Percentiles rank a stretch among this genome's conserved stretches.
Evolutionary conservation across 2,888 invertebrate species (phyloP).

Genomic region (Ophion ellenae): DNA sequence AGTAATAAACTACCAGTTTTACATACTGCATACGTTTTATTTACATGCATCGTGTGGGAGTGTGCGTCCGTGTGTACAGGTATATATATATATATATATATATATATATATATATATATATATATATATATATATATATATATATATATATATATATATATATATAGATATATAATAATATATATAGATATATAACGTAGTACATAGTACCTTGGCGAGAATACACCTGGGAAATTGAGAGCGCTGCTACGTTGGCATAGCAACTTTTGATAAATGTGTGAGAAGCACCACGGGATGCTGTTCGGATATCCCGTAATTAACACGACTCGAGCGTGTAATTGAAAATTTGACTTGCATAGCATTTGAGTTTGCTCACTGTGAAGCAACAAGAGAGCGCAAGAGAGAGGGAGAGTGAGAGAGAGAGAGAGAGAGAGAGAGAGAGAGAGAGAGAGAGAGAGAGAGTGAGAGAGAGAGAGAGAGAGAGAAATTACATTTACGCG

Average conservation of each 20-base stretch:
- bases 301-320: conserved; percentile 57
- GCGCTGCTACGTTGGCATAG: conserved; percentile 67
- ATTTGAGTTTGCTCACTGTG: conserved; percentile 12
- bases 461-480: no score
- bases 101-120: neutral
- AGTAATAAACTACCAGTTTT: conserved; percentile 17
- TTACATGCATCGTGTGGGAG: neutral
- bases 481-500: no score
- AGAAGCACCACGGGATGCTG: conserved; percentile 64
- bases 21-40: neutral
- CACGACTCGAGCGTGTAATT: conserved; percentile 63
- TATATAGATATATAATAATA: neutral
- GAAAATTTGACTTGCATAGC: conserved; percentile 67
- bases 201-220: conserved; percentile 36
- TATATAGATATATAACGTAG: conserved; percentile 7
- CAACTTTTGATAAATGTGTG: conserved; percentile 73
- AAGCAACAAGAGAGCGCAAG: no score
- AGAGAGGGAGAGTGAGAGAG: no score
- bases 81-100: no score
- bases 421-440: no score
- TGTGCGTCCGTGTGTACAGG: no score
- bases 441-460: no score
- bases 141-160: neutral
- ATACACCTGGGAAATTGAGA: conserved; percentile 76
- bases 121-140: neutral